These are phyloP conservation scores for Tenthredo notha DNA, from an alignment of 2,888 invertebrate genomes.

Conservation along the genomic window DNA sequence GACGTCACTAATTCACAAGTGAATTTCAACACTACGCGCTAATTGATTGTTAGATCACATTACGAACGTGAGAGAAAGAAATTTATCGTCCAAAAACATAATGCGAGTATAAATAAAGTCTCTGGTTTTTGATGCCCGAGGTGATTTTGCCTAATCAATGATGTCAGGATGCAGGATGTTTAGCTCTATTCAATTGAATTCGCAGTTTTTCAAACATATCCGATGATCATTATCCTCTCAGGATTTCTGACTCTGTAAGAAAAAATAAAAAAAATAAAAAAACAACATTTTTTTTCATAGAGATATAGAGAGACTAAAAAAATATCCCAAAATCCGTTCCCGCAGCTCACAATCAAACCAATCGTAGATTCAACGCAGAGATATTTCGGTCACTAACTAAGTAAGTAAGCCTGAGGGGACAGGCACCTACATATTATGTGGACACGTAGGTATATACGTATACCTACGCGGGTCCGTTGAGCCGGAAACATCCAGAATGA, in stretches of 20 bases:
- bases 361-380: not conserved
- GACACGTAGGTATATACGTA: constrained; percentile 6
- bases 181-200: not conserved
- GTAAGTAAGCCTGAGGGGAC: constrained; percentile 2
- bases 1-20: not conserved
- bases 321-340: not conserved
- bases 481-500: constrained; percentile 41
- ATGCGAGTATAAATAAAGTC: not conserved
- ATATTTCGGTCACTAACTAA: constrained; percentile 15
- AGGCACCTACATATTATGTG: constrained; percentile 29
- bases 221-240: not conserved
- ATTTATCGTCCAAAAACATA: not conserved
- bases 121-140: not conserved
- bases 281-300: not conserved
- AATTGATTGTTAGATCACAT: constrained; percentile 7
- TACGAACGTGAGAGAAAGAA: not conserved
- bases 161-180: not conserved
- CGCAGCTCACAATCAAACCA: not conserved
- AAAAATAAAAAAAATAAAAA: not conserved
- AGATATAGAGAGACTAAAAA: not conserved
- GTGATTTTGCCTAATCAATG: not conserved
- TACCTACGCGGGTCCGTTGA: not conserved
- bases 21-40: not conserved
- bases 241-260: not conserved
- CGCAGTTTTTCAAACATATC: not conserved